Evolutionary conservation across 2,113 vertebrate species (phyloP), one percentile per base, ranked within the genome.

Genomic region (Sciurus niger): DNA sequence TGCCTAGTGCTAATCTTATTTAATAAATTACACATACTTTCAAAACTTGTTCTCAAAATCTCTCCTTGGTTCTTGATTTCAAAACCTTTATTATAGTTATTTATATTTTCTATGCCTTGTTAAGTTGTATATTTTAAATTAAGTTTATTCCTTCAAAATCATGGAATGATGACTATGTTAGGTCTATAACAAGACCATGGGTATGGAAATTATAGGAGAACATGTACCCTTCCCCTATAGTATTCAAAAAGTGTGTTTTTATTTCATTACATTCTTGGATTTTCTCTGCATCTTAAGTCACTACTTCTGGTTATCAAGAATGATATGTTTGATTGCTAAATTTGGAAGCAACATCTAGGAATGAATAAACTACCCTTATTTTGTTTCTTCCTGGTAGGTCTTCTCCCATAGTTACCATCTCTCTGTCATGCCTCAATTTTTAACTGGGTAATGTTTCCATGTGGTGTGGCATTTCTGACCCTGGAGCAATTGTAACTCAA

Each of bases 321-420:
- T 78, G 65, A 37, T 14, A 37, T 63, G 51, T 78, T 89, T 74
- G 28, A 43, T 34, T 34, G 9, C 34, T 78, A 90, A 58, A 60
- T 85, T 91, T 90, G 51, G 58, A 90, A 68, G n/a, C 22, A 86
- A 55, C 78, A 79, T 53, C 32, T 40, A 91, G 14, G 34, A 86
- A 86, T 72, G 7, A 28, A 51, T 79, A 72, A 63, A 55, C 14
- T 40, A 20, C 30, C 7, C 17, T n/a, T 67, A 46, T 84, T 90
- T 68, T 90, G 37, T 37, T 90, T 16, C 53, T 74, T 70, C 32
- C 10, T 63, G 24, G 11, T 70, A 16, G 78, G 12, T 32, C 67
- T 34, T 67, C 46, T 24, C 30, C 48, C 58, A 67, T 30, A 46
- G 5, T 82, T 82, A 25, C 30, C 46, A 55, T 4, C 55, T 76